Percentiles rank a stretch among this genome's conserved stretches.
phyloP scores from a whole-genome alignment of 2,797 vertebrate species.

The Cyprinella venusta region DNA sequence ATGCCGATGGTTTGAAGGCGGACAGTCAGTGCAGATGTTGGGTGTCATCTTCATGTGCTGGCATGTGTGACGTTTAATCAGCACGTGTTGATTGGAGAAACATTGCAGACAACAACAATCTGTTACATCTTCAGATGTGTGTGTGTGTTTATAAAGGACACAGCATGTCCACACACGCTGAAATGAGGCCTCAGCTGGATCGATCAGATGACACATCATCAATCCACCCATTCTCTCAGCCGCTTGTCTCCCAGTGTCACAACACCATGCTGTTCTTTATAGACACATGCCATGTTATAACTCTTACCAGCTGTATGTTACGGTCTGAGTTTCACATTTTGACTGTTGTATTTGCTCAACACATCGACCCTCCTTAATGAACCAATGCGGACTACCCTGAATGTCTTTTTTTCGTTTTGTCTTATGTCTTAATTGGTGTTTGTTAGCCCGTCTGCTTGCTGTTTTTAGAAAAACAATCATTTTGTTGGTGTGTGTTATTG shows the following conservation, averaged over 20 bases:
- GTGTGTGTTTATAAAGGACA: conserved; percentile 33
- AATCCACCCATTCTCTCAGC: not conserved
- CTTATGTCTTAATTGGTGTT: no score
- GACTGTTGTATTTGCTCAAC: no score
- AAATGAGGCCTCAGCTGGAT: conserved; percentile 15
- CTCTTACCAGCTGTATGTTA: not conserved
- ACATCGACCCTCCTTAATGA: no score
- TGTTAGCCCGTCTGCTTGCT: not conserved
- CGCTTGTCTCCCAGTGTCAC: not conserved
- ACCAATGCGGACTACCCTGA: no score
- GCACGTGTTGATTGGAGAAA: conserved; percentile 70
- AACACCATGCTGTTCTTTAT: not conserved
- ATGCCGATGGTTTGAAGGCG: not conserved
- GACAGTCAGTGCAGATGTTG: not conserved
- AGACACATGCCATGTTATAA: not conserved
- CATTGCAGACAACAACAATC: conserved; percentile 46
- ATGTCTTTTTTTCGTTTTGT: no score
- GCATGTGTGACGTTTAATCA: conserved; percentile 61
- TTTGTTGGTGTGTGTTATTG: not conserved
- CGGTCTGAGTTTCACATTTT: no score
- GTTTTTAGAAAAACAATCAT: not conserved
- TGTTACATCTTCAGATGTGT: conserved; percentile 28
- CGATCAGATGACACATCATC: not conserved
- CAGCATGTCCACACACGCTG: conserved; percentile 48
- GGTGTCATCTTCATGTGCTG: not conserved